Base-by-base conservation (phyloP, 2,888 invertebrate genomes). In the Trachelus troglodyta region DNA sequence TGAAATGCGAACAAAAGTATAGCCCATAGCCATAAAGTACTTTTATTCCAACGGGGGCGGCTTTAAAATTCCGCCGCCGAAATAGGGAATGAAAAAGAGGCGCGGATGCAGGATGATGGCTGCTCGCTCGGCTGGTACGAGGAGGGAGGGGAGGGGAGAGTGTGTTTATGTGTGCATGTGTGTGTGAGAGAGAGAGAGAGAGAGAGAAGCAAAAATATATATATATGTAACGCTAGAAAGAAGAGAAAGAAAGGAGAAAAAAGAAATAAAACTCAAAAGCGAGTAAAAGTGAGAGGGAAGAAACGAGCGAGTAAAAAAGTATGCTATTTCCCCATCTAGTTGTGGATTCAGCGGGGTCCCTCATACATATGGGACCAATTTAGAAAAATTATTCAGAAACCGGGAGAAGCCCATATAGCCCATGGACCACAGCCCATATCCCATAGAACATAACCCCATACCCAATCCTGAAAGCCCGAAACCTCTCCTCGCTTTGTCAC, bases 301-400 rank as follows among this genome's bases (percentile, higher is more conserved):
- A 81, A 82, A 82, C 81, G 76, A 81, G 56, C 56, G 71, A 75
- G 77, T 56, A 81, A 78, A 69, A 79, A 77, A 79, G 75, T 82
- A 76, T 81, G 78, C 83, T 79, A 79, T 82, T 82, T 81, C 79
- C 82, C 79, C 81, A 79, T 83, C 82, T 86, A 82, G 85, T 86
- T 85, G 85, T 81, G 84, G 82, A 89, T 89, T 88, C 86, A 85
- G 80, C 80, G 79, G 82, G 79, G 84, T 81, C 81, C 80, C 85
- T 86, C 87, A 85, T 87, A 87, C 88, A 87, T 89, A 88, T 87
- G 88, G 87, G 88, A 83, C 84, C 89, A 89, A 89, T 89, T 89
- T 89, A 87, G 84, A 86, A 88, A 89, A 89, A 89, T 89, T 89
- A 89, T 88, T 87, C 85, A 83, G 80, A 83, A 83, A 83, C 83